Conservation (phyloP, 1,140 invertebrate species). For the Propsilocerus akamusi region DNA sequence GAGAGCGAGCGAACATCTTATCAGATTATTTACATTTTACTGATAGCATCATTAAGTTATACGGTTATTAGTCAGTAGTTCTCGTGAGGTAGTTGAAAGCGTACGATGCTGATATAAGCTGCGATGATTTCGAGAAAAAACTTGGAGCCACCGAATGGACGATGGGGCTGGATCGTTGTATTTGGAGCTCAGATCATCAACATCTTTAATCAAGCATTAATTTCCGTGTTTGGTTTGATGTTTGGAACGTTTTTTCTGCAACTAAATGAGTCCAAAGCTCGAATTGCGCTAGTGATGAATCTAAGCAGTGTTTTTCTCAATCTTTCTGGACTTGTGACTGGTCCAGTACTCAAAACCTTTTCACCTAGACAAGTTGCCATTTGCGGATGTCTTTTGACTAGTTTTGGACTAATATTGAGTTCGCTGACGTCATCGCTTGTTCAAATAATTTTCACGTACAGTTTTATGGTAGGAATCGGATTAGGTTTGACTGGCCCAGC, state of each 20-base stretch:
- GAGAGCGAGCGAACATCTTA: no score
- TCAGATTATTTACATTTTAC: no score
- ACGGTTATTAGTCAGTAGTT: no score
- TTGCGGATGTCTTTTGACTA: constrained; percentile 35
- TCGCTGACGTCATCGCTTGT: constrained; percentile 36
- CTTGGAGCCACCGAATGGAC: not conserved
- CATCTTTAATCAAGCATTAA: constrained; percentile 50
- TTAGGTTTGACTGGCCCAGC: constrained; percentile 42
- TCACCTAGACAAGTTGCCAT: constrained; percentile 41
- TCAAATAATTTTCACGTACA: constrained; percentile 46
- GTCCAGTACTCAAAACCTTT: constrained; percentile 40
- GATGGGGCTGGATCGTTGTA: not conserved
- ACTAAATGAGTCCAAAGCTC: constrained; percentile 40
- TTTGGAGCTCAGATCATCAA: constrained; percentile 18
- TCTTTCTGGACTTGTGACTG: constrained; percentile 46
- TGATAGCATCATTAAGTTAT: no score
- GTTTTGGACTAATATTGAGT: constrained; percentile 37
- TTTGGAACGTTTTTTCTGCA: constrained; percentile 41
- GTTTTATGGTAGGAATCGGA: constrained; percentile 39
- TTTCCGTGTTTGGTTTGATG: constrained; percentile 48
- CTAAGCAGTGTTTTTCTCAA: constrained; percentile 44
- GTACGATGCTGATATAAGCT: no score
- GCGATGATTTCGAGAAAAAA: not conserved
- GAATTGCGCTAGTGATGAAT: constrained; percentile 47
- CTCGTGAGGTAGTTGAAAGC: no score